Base-by-base conservation (phyloP, 2,797 vertebrate species). In the Chelmon rostratus region DNA sequence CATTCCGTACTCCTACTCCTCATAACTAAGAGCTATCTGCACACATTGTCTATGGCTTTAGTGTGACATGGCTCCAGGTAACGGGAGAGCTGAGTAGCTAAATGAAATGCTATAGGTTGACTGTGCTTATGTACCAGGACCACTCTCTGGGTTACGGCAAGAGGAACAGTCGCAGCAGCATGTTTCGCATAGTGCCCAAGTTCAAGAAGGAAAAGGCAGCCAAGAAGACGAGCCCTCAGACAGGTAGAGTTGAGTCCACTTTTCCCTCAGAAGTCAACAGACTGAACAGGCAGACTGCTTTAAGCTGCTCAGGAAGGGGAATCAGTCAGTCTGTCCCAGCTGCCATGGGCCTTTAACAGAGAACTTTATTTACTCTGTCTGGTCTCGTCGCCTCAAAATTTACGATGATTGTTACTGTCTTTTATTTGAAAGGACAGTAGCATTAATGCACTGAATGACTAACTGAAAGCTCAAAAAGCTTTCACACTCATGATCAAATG, bases 121-220 rank as follows among this genome's bases (percentile, higher is more conserved):
- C 83, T 90, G 87, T 92, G 94, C 91, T 92, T 93, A 82, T 95
- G 89, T 92, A 94, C 83, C 94, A 99, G 98, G 97, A 98, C 87
- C 96, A 95, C 81, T 96, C 97, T 73, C 93, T 98, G 96, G 98
- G 98, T 91, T 98, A 98, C 79, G 95, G 96, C 90, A 99, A 99
- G 96, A 97, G 98, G 95, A 98, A 98, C 93, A 98, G 95, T 89
- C 97, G 96, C 92, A 97, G 97, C 94, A 96, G 97, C 65, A 96
- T 99, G 93, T 99, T 99, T 81, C 97, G 98, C 81, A 99, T 99
- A 81, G 98, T 99, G 89, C 98, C 98, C 95, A 99, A 98, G 90
- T 99, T 99, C 96, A 99, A 99, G 96, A 99, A 98, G 91, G 98
- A 99, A 86, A 99, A 98, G 89, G 89, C 93, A 63, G 88, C 96